A percentile compares a stretch with the other conserved stretches of the same genome.
Evolutionary conservation across 2,797 vertebrate genomes (phyloP).

Genomic region (Paratrypauchen microcephalus): DNA sequence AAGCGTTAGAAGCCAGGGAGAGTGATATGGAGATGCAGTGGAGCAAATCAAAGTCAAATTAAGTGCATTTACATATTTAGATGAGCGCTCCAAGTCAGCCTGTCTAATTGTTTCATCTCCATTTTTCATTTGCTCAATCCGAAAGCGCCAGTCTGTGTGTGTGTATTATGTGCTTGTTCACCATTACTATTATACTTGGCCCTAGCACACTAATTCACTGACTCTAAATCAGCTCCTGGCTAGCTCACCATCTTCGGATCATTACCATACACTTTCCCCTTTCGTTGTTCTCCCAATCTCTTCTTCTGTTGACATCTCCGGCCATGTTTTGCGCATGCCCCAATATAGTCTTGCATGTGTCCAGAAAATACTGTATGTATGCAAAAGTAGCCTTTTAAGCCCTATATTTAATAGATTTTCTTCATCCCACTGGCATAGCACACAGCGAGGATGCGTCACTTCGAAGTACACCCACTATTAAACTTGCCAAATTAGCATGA

Average conservation of each 20-base stretch:
- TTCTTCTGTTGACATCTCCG: slow-evolving; percentile 51
- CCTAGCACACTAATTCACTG: slow-evolving; percentile 27
- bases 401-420: slow-evolving; percentile 61
- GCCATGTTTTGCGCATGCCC: slow-evolving; percentile 69
- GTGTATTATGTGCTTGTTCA: slow-evolving; percentile 27
- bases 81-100: slow-evolving; percentile 78
- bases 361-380: slow-evolving; percentile 27
- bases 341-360: slow-evolving; percentile 46
- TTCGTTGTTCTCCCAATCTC: slow-evolving; percentile 66
- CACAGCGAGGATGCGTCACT: slow-evolving; percentile 23
- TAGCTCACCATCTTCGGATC: slow-evolving; percentile 63
- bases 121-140: slow-evolving; percentile 70
- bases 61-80: slow-evolving; percentile 86
- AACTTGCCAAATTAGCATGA: slow-evolving; percentile 57
- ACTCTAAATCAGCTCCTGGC: slow-evolving; percentile 29
- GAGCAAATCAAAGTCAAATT: slow-evolving; percentile 83
- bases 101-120: slow-evolving; percentile 84
- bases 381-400: slow-evolving; percentile 49
- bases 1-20: slow-evolving; percentile 37
- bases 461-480: slow-evolving; percentile 36
- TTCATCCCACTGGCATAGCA: slow-evolving; percentile 28
- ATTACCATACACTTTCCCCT: slow-evolving; percentile 69
- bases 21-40: slow-evolving; percentile 63
- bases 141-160: slow-evolving; percentile 48
- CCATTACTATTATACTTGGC: slow-evolving; percentile 50